Evolutionary conservation across 2,113 vertebrate species (phyloP), one percentile per base, ranked within the genome.

Genomic region (Cyprinodon brontotheroides): DNA sequence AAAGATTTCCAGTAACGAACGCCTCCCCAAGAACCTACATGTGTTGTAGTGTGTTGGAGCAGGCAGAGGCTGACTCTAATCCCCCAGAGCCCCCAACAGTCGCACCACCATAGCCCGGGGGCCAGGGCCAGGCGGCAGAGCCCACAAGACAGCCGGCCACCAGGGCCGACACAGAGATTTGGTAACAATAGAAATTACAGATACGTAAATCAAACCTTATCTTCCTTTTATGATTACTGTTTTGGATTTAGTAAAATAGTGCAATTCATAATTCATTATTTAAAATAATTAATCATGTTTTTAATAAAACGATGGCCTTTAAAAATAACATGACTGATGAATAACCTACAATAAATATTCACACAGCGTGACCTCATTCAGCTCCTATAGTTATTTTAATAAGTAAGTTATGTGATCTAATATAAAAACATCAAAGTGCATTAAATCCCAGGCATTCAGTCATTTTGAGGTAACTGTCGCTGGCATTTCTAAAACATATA

Each of bases 151-250:
- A 29, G 29, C 29, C 29, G 29, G 29, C 29, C 48, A 71, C 1
- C 20, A 6, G 11, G 40, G 47, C 11, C 20, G 36, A 69, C 57
- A 43, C 63, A 74, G 17, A 53, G 17, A 53, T 20, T 53, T 53
- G 15, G 61, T 14, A 14, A 72, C 50, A n/a, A 15, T 1, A 48
- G 41, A 77, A 68, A 69, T 43, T 47, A 29, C 38, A 37, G 22
- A 75, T 48, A 39, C 65, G 62, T 82, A 43, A 37, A 22, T 10
- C 50, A 53, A 53, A 53, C 6, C 2, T 53, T 53, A 20, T 53
- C 2, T 53, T 8, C 50, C 50, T 6, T 53, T 53, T 53, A 17
- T n/a, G 17, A 53, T 5, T 8, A 17, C 6, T 53, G 17, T 20
- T 53, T 20, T 53, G 15, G 17, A 17, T 2, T 53, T 53, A 20